Evolutionary conservation across 2,888 invertebrate species (phyloP), one percentile per base, ranked within the genome.

Genomic region (Criorhina ranunculi): DNA sequence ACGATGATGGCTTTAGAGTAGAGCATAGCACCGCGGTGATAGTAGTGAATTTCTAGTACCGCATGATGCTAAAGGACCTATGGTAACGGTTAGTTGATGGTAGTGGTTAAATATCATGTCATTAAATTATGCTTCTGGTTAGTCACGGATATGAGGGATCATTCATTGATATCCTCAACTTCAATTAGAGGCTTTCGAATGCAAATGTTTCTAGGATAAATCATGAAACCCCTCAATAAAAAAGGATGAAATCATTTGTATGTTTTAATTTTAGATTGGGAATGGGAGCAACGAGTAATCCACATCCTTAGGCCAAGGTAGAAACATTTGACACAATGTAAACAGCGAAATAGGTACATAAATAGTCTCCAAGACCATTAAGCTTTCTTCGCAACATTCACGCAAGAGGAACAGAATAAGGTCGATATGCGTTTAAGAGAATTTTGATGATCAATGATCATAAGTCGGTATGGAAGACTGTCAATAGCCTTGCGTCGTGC

Each of bases 111-210:
- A 66, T 77, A 66, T 53, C 78, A 46, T 72, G 79, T 73, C 79
- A 69, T 83, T 83, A 79, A 83, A 79, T 83, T 79, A 83, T 79
- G 83, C 73, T 62, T 19, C 49, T 73, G 79, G 79, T 72, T 55
- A 49, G 78, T 29, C 44, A 78, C 53, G 82, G 82, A 78, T 83
- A 79, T 83, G 73, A 77, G 70, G 33, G 70, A 82, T 77, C 62
- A 35, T 37, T 49, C 33, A 51, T 44, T 64, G 35, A 64, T 78
- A 78, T 72, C 70, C 24, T 49, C 37, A 33, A 59, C 77, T 81
- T 62, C 60, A 80, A 76, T 76, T 76, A 62, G 53, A 17, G 42
- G 51, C 37, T n/a, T 49, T 57, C 9, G 17, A 35, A 46, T 31
- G 3, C 9, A n/a, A 9, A 12, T 19, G 15, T 40, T 11, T 15